phyloP scores from a whole-genome alignment of 2,888 invertebrate species.

The Epinotia demarniana region DNA sequence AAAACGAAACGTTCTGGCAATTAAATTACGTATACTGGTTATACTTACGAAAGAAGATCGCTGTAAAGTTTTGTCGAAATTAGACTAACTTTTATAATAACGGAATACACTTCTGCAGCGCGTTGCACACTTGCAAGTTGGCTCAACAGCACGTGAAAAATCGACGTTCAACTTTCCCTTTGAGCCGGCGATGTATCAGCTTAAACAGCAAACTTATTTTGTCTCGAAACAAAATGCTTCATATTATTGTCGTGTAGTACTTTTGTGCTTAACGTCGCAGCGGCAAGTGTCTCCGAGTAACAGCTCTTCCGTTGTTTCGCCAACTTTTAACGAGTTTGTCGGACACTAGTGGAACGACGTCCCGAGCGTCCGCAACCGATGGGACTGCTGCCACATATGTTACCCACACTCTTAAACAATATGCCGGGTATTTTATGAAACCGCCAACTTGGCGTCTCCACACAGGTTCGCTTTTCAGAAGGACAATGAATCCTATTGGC shows the following conservation, averaged over 20 bases:
- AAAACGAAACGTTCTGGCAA: not conserved
- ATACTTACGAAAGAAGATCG: conserved; percentile 12
- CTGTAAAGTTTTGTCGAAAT: conserved; percentile 17
- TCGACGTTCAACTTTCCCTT: conserved; percentile 53
- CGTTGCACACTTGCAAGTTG: conserved; percentile 35
- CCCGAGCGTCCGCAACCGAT: conserved; percentile 61
- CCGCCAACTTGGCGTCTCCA: conserved; percentile 33
- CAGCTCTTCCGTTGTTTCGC: conserved; percentile 77
- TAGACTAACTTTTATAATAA: conserved; percentile 37
- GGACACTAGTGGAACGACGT: conserved; percentile 71
- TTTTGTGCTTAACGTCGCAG: conserved; percentile 80
- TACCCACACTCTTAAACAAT: conserved; percentile 56
- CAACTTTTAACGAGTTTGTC: conserved; percentile 84
- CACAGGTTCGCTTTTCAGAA: conserved; percentile 25
- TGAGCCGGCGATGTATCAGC: conserved; percentile 55
- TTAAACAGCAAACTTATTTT: conserved; percentile 68
- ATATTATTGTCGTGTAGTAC: conserved; percentile 78
- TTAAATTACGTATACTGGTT: conserved; percentile 5
- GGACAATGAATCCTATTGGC: not conserved
- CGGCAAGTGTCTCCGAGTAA: conserved; percentile 79
- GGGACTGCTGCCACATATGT: conserved; percentile 65
- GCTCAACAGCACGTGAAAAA: conserved; percentile 49
- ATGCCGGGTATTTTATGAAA: conserved; percentile 52
- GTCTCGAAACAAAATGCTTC: conserved; percentile 72
- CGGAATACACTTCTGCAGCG: conserved; percentile 23